Percentiles rank a stretch among this genome's conserved stretches.
These are phyloP conservation scores for Apocrypta bakeri DNA, from an alignment of 1,140 invertebrate species.

Conservation along the genomic window DNA sequence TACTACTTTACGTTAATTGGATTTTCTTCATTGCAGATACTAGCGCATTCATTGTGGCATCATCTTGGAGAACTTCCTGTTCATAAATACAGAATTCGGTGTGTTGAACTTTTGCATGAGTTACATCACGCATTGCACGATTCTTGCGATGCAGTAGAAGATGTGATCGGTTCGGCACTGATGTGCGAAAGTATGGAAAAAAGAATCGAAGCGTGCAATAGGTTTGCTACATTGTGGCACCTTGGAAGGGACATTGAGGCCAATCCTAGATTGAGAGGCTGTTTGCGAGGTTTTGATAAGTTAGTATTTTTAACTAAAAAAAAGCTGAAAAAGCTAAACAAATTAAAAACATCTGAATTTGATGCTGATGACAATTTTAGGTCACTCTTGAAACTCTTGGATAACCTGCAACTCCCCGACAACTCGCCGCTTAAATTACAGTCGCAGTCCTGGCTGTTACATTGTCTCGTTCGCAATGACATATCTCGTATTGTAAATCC, in stretches of 20 bases:
- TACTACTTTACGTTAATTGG: not conserved
- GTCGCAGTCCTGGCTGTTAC: conserved; percentile 83
- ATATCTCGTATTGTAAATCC: conserved; percentile 87
- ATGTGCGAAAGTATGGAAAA: conserved; percentile 73
- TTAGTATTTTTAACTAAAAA: conserved; percentile 55
- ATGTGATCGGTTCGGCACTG: conserved; percentile 79
- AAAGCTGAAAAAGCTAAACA: not conserved
- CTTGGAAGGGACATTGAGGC: conserved; percentile 81
- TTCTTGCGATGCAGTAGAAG: conserved; percentile 81
- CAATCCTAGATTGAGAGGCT: conserved; percentile 70
- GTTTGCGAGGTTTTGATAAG: conserved; percentile 73
- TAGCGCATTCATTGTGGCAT: conserved; percentile 81
- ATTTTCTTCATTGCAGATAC: conserved; percentile 68
- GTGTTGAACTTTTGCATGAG: conserved; percentile 82
- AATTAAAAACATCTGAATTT: not conserved
- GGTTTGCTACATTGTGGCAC: conserved; percentile 88
- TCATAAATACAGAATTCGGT: conserved; percentile 77
- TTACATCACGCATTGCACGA: conserved; percentile 84
- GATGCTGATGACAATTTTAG: conserved; percentile 62
- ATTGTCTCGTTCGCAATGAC: conserved; percentile 85
- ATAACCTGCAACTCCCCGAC: conserved; percentile 82
- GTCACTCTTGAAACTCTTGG: conserved; percentile 85
- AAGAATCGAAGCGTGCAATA: conserved; percentile 81
- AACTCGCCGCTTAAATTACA: conserved; percentile 82
- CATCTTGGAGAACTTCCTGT: conserved; percentile 78